Conservation (phyloP, 2,888 invertebrate genomes). For the Eupithecia centaureata region DNA sequence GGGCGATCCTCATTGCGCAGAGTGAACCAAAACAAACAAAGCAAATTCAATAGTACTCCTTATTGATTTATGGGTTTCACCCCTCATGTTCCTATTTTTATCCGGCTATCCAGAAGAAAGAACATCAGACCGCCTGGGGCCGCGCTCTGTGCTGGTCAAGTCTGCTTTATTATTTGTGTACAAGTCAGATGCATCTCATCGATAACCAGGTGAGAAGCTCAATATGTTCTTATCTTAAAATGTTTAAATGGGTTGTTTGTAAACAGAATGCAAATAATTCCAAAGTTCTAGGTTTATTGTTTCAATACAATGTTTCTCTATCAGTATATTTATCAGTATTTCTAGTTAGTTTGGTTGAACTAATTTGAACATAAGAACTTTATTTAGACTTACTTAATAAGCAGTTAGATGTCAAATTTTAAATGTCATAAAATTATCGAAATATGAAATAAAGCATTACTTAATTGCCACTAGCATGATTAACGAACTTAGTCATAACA, state of each 20-base stretch:
- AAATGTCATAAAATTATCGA: background rate
- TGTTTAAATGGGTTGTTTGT: background rate
- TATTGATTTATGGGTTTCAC: constrained; percentile 32
- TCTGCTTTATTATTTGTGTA: constrained; percentile 20
- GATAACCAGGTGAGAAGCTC: constrained; percentile 12
- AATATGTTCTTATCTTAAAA: background rate
- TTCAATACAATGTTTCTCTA: background rate
- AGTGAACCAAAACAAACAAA: constrained; percentile 25
- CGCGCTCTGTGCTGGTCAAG: constrained; percentile 15
- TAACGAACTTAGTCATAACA: too few relatives aligned
- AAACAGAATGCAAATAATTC: background rate
- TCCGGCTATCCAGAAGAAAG: constrained; percentile 1
- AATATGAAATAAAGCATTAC: too few relatives aligned
- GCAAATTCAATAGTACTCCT: constrained; percentile 2
- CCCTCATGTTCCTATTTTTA: constrained; percentile 10
- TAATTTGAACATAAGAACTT: too few relatives aligned
- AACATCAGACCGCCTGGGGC: constrained; percentile 20
- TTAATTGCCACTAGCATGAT: too few relatives aligned
- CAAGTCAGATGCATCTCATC: constrained; percentile 1
- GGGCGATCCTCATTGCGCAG: constrained; percentile 36
- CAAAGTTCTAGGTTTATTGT: background rate
- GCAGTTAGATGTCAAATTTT: too few relatives aligned
- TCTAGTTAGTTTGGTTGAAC: background rate
- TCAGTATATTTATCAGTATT: background rate
- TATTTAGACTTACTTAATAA: too few relatives aligned